Percentiles rank a stretch among this genome's conserved stretches.
These are phyloP conservation scores for Amiota communis DNA, from an alignment of 2,888 invertebrate species.

Conservation along the genomic window DNA sequence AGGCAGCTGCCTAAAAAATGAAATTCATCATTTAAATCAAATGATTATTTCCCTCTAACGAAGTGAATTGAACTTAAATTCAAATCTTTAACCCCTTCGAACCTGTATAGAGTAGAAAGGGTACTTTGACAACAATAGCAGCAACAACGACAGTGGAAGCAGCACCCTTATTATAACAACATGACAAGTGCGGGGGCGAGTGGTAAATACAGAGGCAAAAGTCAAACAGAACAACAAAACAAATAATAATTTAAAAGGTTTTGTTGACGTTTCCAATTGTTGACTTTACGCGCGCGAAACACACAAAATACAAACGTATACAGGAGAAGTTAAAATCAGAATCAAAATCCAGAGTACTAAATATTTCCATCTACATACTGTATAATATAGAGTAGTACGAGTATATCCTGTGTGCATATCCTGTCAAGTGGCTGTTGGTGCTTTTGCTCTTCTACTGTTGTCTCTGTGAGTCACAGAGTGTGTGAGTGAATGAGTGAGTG, in stretches of 20 bases:
- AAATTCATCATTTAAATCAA: too few relatives aligned
- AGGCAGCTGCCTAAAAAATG: too few relatives aligned
- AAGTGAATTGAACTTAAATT: too few relatives aligned
- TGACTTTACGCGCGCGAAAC: constrained; percentile 68
- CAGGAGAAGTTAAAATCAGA: constrained; percentile 33
- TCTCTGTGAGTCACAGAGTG: background rate
- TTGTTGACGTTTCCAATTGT: constrained; percentile 67
- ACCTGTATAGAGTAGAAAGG: too few relatives aligned
- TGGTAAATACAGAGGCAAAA: constrained; percentile 38
- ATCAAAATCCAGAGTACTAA: constrained; percentile 24
- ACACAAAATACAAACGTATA: constrained; percentile 52
- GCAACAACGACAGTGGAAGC: too few relatives aligned
- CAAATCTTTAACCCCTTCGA: too few relatives aligned
- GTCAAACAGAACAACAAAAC: constrained; percentile 61
- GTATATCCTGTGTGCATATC: constrained; percentile 5
- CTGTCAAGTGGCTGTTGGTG: constrained; percentile 6
- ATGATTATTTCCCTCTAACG: too few relatives aligned
- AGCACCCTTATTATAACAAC: too few relatives aligned
- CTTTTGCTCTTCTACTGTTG: background rate
- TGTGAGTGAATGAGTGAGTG: background rate
- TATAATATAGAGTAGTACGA: background rate
- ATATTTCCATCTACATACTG: background rate
- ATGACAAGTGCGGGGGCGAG: background rate
- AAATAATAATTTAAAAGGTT: constrained; percentile 67
- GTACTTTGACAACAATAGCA: too few relatives aligned